Conservation (phyloP, 2,888 invertebrate species). For the Mimumesa dahlbomi region DNA sequence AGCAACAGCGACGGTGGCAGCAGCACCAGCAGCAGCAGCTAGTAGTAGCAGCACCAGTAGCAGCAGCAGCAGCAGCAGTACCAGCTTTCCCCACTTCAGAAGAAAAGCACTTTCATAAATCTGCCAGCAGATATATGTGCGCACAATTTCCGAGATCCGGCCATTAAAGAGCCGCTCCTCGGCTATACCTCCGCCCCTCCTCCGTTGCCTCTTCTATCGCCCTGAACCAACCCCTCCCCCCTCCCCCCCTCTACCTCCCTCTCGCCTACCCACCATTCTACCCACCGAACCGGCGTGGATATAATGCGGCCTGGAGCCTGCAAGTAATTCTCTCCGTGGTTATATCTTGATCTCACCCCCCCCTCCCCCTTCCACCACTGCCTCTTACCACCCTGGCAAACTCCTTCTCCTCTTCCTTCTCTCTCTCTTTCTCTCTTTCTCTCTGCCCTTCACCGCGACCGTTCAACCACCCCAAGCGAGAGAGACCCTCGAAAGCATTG, state of each 20-base stretch:
- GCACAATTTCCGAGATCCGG: constrained; percentile 95
- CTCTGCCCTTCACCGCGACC: constrained; percentile 13
- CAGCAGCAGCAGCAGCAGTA: constrained; percentile 63
- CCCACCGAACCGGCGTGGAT: constrained; percentile 66
- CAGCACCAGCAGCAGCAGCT: constrained; percentile 30
- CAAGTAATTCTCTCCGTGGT: constrained; percentile 75
- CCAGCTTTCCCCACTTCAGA: constrained; percentile 81
- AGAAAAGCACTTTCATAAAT: constrained; percentile 93
- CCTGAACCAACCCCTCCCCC: constrained; percentile 55
- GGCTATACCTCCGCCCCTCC: constrained; percentile 64
- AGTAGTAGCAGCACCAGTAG: constrained; percentile 48
- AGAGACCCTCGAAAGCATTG: constrained; percentile 41
- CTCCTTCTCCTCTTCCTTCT: constrained; percentile 27
- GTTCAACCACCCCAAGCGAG: constrained; percentile 28
- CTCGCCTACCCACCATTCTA: constrained; percentile 47
- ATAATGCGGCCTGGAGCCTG: constrained; percentile 70
- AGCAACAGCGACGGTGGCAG: constrained; percentile 40
- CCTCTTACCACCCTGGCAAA: constrained; percentile 22
- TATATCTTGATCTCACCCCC: constrained; percentile 75
- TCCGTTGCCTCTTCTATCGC: constrained; percentile 54
- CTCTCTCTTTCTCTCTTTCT: constrained; percentile 24
- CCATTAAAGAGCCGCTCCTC: constrained; percentile 87
- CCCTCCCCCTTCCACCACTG: too few relatives aligned
- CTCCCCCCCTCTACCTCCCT: constrained; percentile 50
- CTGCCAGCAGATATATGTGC: constrained; percentile 94